phyloP scores from a whole-genome alignment of 2,113 vertebrate species.

The Chauna torquata region DNA sequence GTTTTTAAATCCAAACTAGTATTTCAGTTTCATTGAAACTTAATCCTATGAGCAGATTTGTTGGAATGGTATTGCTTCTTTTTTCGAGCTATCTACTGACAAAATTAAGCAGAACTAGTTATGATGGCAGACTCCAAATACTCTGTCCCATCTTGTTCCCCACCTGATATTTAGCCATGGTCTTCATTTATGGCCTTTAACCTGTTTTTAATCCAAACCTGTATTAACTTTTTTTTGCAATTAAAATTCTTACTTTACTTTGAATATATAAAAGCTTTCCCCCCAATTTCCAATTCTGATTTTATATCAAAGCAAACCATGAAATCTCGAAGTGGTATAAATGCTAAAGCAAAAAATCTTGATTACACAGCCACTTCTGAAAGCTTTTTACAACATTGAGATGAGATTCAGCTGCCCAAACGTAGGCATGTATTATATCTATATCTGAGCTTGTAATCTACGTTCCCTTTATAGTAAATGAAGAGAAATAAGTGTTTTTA shows the following conservation, averaged over 20 bases:
- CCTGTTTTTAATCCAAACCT: background rate
- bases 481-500: background rate
- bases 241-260: background rate
- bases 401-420: background rate
- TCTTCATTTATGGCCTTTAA: background rate
- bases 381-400: background rate
- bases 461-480: background rate
- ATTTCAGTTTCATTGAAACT: background rate
- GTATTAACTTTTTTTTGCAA: background rate
- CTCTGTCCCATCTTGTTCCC: rapidly evolving
- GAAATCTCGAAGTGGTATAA: background rate
- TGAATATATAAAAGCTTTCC: background rate
- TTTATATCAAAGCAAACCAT: background rate
- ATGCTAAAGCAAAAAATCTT: background rate
- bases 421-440: background rate
- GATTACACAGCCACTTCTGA: background rate
- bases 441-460: background rate
- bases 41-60: background rate
- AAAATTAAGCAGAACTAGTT: background rate
- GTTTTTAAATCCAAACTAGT: background rate
- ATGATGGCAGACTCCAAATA: background rate
- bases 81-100: background rate
- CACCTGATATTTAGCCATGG: background rate
- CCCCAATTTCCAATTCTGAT: background rate
- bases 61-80: background rate